Base-by-base conservation (phyloP, 2,797 vertebrate species). In the Falco biarmicus region DNA sequence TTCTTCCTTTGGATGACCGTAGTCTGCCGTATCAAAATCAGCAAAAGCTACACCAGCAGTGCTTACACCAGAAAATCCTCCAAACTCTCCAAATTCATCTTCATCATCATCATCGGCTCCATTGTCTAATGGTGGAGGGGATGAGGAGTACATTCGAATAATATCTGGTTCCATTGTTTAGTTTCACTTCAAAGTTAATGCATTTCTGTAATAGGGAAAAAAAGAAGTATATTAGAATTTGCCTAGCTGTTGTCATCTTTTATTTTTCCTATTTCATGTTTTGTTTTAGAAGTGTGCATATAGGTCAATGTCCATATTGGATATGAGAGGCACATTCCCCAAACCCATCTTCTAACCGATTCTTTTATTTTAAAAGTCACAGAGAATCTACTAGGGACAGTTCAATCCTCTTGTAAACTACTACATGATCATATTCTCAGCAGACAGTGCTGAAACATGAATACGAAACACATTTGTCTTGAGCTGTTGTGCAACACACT, bases 161-260 rank as follows among this genome's bases (percentile, higher is more conserved):
- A 99, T 97, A 91, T 99, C 98, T 84, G 99, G 98, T 98, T 99
- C 99, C 99, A 99, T 99, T 92, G 94, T 97, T 97, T 87, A 96
- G 82, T 66, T 96, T 91, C 64, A 96, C 91, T 95, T 68, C 93
- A 89, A 94, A 96, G 64, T 97, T 96, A 97, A 93, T 97, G 97
- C 97, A 98, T 86, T 98, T 96, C 99, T 99, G 92, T 4, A 47
- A n/a, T 9, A 61, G 41, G 66, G 74, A 37, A 37, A 84, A 79
- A 19, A 21, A 71, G 10, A 79, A 73, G 7, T 10, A 1, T 6
- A 8, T 96, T 87, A 95, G 56, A 77, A 92, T 68, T 64, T 50
- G 48, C n/a, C 12, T 32, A 60, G 19, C 32, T 79, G 76, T 37
- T 12, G 3, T 57, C 4, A 26, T 57, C 18, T 84, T 5, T 3